Percentiles rank a stretch among this genome's conserved stretches.
Conservation (phyloP, 2,888 invertebrate genomes). For the Archips crataeganus region DNA sequence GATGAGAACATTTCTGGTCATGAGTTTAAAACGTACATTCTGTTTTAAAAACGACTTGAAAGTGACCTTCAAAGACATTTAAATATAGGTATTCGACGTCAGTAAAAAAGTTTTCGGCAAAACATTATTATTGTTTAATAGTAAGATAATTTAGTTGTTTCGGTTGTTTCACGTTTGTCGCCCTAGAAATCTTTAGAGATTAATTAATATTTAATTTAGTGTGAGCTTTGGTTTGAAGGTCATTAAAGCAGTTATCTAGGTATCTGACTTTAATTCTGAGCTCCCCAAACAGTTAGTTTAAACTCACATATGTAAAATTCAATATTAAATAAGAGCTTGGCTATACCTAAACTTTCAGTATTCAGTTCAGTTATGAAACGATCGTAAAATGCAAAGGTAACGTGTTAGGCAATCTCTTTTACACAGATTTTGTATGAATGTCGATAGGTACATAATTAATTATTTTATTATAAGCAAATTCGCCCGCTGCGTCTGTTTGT, state of each 20-base stretch:
- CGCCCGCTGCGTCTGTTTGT: too few relatives aligned
- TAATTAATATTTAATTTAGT: too few relatives aligned
- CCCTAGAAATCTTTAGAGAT: too few relatives aligned
- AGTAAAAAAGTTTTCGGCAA: neutral
- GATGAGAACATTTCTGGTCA: conserved; percentile 17
- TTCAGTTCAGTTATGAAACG: neutral
- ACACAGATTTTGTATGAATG: neutral
- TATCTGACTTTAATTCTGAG: too few relatives aligned
- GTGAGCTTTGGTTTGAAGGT: too few relatives aligned
- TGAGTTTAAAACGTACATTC: conserved; percentile 10
- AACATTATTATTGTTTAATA: neutral
- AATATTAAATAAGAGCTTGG: neutral
- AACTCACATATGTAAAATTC: too few relatives aligned
- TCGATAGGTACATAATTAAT: too few relatives aligned
- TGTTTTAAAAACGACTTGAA: conserved; percentile 12
- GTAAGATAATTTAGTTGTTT: too few relatives aligned
- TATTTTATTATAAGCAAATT: too few relatives aligned
- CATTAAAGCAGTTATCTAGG: too few relatives aligned
- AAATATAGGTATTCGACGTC: neutral
- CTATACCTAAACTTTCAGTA: neutral
- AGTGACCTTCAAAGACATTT: neutral
- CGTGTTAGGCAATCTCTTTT: neutral
- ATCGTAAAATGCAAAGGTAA: neutral
- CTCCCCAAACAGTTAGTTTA: too few relatives aligned
- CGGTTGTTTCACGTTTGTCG: too few relatives aligned